Percentiles rank a stretch among this genome's conserved stretches.
These are phyloP conservation scores for Blastomussa wellsi DNA, from an alignment of 92 coral and sea anemone genomes.

Conservation along the genomic window DNA sequence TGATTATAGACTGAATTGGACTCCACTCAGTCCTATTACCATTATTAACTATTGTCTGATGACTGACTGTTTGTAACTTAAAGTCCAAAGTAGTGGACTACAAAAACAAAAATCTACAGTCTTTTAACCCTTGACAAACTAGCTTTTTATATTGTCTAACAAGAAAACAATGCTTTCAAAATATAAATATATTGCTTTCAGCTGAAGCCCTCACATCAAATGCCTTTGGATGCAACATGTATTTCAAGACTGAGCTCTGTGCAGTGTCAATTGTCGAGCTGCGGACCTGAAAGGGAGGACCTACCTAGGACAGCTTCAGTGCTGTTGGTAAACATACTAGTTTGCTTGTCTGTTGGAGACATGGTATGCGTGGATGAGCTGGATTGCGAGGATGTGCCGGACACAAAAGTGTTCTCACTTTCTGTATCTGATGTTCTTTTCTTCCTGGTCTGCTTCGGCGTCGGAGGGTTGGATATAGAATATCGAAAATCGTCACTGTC, in stretches of 20 bases:
- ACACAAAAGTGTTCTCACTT: constrained; percentile 68
- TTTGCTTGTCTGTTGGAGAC: constrained; percentile 26
- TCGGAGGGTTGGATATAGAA: constrained; percentile 96
- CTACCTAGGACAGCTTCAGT: constrained; percentile 65
- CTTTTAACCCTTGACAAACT: too few species aligned
- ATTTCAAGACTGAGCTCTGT: neutral
- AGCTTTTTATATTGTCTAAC: too few species aligned
- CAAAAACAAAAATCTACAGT: too few species aligned
- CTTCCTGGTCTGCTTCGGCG: constrained; percentile 64
- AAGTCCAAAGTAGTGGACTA: too few species aligned
- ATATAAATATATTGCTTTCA: too few species aligned
- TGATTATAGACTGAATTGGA: too few species aligned
- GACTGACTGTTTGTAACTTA: too few species aligned
- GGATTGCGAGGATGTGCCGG: constrained; percentile 38
- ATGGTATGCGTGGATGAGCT: constrained; percentile 26
- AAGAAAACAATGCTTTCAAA: too few species aligned
- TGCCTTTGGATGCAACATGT: too few species aligned
- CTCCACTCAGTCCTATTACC: too few species aligned
- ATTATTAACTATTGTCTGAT: too few species aligned
- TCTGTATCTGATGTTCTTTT: constrained; percentile 72
- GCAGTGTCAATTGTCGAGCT: neutral
- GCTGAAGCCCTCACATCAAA: too few species aligned
- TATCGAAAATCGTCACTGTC: constrained; percentile 76
- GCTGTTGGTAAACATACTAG: constrained; percentile 36
- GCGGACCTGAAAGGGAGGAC: neutral